Evolutionary conservation across 2,797 vertebrate species (phyloP), one percentile per base, ranked within the genome.

Genomic region (Phyllotis vaccarum): DNA sequence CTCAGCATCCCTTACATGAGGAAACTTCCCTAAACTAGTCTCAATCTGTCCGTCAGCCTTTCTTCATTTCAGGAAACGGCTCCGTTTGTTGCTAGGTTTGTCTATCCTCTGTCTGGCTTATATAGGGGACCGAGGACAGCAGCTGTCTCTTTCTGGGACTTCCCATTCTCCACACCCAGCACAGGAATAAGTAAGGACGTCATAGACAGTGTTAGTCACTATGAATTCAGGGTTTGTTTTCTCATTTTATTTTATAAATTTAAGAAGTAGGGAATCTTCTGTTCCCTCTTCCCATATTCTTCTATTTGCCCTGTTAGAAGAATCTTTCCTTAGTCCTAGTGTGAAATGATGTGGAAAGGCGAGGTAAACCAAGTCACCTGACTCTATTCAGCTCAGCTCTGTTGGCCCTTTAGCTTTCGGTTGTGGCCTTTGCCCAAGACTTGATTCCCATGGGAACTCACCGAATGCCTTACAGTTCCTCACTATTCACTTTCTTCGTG

Each of bases 281-380:
- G 5, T 88, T 93, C 62, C 82, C n/a, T 34, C 7, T n/a, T 72
- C 66, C 74, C 40, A 86, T 52, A 54, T 46, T 62, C 34, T 96
- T 95, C 31, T 66, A 3, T 81, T 92, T 93, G 2, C 4, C 12
- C 16, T 75, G 3, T 56, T 64, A 43, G 22, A 62, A 79, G 40
- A 89, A 14, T 92, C 43, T 68, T n/a, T 93, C 78, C 85, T n/a
- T 89, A 85, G 74, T 37, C 83, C 52, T 90, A 58, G 21, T 91
- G 49, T 92, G 37, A 88, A 94, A 68, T 86, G 82, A 22, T 72
- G 27, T 70, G 54, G 58, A 74, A 12, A 91, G 49, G 40, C 52
- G 31, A 40, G 12, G 54, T 74, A 95, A 91, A 91, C 54, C 80
- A 81, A 16, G 49, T 12, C 49, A 54, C 29, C 72, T 90, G n/a